Base-by-base conservation (phyloP, 2,888 invertebrate species). In the Matsumyia berberina region DNA sequence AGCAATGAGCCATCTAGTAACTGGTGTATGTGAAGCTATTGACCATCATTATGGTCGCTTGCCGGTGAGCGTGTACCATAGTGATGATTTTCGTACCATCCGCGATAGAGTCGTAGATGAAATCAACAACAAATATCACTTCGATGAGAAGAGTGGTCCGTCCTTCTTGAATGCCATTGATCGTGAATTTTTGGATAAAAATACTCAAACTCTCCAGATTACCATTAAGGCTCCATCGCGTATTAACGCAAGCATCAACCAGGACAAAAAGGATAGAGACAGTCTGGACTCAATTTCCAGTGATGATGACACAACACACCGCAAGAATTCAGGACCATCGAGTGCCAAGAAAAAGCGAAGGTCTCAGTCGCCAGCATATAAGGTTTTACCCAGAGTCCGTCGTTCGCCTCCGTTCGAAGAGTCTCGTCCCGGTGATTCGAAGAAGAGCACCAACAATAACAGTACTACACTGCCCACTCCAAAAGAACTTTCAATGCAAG, bases 41-140 rank as follows among this genome's bases (percentile, higher is more conserved):
- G 96, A 96, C 91, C 94, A 94, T 89, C 94, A 94, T 88, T 95
- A 94, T 90, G 96, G 96, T 0, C 94, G 96, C 53, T 90, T 95
- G 88, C 92, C 92, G 42, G 95, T 96, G 0, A 92, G 94, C 77
- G 93, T 95, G 86, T 94, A 95, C 86, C 94, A 95, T 69, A 94
- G 94, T 87, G 94, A 94, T 76, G 93, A 94, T n/a, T 96, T 95
- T 89, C 95, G 95, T 24, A 93, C 93, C 70, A 93, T 94, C 87
- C 94, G 94, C 78, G 92, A 93, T 5, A 90, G 91, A 58, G 93
- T 94, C 83, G 93, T 94, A 86, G 94, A 94, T 86, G 94, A 95
- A 92, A 93, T 96, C 17, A 94, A 93, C 87, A 93, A 94, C 87
- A 94, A 94, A 35, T 92, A 92, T 77, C 97, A 97, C 92, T 95